A percentile compares a stretch with the other conserved stretches of the same genome.
Evolutionary conservation across 2,888 invertebrate species (phyloP).

Genomic region (Lasius fuliginosus): DNA sequence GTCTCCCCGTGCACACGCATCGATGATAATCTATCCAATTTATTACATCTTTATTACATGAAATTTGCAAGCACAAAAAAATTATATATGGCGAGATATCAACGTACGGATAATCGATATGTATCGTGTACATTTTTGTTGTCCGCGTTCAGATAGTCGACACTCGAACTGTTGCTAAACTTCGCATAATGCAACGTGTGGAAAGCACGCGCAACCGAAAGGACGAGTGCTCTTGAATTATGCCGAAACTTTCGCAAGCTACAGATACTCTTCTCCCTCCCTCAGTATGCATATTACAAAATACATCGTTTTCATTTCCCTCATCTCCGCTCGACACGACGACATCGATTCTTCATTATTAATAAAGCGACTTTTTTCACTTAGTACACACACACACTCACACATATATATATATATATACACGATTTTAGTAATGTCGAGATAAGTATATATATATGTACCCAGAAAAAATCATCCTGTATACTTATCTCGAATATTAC

Average conservation of each 20-base stretch:
- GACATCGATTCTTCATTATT: slow-evolving; percentile 29
- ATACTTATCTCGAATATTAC: background rate
- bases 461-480: too few relatives aligned
- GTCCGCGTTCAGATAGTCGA: background rate
- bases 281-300: slow-evolving; percentile 56
- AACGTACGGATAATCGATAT: background rate
- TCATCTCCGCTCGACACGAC: background rate
- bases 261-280: background rate
- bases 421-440: too few relatives aligned
- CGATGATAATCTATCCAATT: background rate
- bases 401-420: background rate
- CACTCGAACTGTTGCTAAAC: slow-evolving; percentile 18
- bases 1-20: background rate
- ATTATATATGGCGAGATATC: background rate
- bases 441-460: too few relatives aligned
- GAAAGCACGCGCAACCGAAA: slow-evolving; percentile 26
- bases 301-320: slow-evolving; percentile 7
- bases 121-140: background rate
- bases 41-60: background rate
- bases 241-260: slow-evolving; percentile 46
- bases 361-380: slow-evolving; percentile 39
- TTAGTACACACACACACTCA: too few relatives aligned
- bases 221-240: slow-evolving; percentile 60
- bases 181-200: slow-evolving; percentile 34
- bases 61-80: background rate